phyloP scores from a whole-genome alignment of 2,888 invertebrate species.

The Agrochola litura region DNA sequence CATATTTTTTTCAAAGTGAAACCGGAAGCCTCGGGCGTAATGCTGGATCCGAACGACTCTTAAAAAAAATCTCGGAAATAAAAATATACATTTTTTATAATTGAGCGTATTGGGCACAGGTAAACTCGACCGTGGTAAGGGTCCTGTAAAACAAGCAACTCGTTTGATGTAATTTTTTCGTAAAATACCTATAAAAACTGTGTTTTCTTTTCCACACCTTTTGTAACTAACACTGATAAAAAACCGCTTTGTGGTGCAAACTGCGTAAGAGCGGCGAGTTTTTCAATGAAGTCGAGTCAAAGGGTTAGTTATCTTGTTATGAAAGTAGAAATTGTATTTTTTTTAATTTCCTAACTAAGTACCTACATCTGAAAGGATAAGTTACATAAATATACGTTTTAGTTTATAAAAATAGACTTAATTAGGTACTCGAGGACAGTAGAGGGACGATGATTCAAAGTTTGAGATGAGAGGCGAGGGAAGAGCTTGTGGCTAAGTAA shows the following conservation, averaged over 20 bases:
- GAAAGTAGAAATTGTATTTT: too few relatives aligned
- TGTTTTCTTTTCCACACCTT: conserved; percentile 12
- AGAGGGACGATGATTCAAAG: too few relatives aligned
- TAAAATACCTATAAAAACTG: conserved; percentile 24
- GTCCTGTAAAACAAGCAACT: conserved; percentile 6
- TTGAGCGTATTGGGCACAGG: conserved; percentile 30
- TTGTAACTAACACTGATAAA: neutral
- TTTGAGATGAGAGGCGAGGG: too few relatives aligned
- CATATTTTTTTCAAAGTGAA: conserved; percentile 39
- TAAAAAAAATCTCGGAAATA: conserved; percentile 27
- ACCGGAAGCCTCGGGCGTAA: conserved; percentile 19
- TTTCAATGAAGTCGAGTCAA: too few relatives aligned
- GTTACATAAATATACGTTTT: too few relatives aligned
- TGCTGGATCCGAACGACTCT: neutral
- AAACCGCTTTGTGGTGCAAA: neutral
- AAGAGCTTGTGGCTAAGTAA: too few relatives aligned
- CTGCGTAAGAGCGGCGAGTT: neutral
- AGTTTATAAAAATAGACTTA: too few relatives aligned
- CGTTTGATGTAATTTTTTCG: conserved; percentile 32
- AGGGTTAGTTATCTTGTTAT: too few relatives aligned
- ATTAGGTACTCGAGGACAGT: too few relatives aligned
- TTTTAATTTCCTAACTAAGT: too few relatives aligned
- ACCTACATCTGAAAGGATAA: too few relatives aligned
- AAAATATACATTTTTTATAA: conserved; percentile 30
- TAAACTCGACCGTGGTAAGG: neutral